Base-by-base conservation (phyloP, 2,888 invertebrate species). In the Melolontha melolontha region DNA sequence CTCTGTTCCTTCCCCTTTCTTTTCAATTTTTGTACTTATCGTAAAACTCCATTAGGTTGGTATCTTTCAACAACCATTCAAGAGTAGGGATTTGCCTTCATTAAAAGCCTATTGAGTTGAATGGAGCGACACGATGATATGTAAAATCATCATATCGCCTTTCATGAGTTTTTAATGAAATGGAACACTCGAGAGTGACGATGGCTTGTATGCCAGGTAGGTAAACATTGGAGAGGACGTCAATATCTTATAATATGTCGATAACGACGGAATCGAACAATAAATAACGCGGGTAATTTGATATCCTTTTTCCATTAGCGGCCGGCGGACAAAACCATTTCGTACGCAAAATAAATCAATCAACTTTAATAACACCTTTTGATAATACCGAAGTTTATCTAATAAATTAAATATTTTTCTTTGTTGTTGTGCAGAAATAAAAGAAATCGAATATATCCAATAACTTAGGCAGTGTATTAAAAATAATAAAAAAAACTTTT, bases 91-190 rank as follows among this genome's bases (percentile, higher is more conserved):
- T 59, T 44, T 44, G 27, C 59, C 59, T 59, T 59, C 59, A 44
- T 59, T 59, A 59, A 29, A 59, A 40, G 42, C 34, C 59, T 29
- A 47, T 59, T 59, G 59, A 59, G 14, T 34, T 59, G 14, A 44
- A 29, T 42, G 44, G 29, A 44, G 44, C 27, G 59, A 44, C 27
- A 44, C 12, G 47, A 55, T 55, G 41, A 59, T 59, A 59, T 59
- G 59, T 59, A 59, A 59, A 59, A 59, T 59, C 59, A 44, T 59
- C 47, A 59, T 27, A 59, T 59, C 59, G 59, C 59, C 29, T 59
- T 59, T 59, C 44, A 59, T 34, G 47, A 59, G 44, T 59, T 59
- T 44, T 59, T 55, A 59, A 59, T 44, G 59, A 59, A 44, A 59
- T 59, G 14, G 47, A 40, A 44, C 27, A 29, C n/a, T 16, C 29